Base-by-base conservation (phyloP, 2,113 vertebrate genomes). In the Meles meles region DNA sequence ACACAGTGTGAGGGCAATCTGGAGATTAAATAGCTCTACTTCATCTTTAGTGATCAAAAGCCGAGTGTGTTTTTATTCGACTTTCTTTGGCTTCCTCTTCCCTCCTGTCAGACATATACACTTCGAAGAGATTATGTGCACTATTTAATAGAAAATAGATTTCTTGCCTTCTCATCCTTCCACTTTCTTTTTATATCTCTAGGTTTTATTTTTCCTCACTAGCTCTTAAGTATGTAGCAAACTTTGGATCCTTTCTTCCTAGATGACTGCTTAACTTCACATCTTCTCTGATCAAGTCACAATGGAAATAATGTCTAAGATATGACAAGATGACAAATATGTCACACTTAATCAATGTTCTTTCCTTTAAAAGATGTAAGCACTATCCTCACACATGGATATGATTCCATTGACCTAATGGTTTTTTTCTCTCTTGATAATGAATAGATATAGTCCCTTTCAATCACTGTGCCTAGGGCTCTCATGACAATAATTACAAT, bases 111-210 rank as follows among this genome's bases (percentile, higher is more conserved):
- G 31, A 96, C 82, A 92, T 74, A 88, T 42, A 88, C 39, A 20
- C 90, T 94, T 97, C 88, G 96, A 96, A 94, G 57, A 96, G 96
- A 72, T 55, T 85, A 59, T 92, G 61, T 81, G 86, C 3, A 25
- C 42, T 91, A 47, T 72, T 77, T 97, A 97, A 94, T 39, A 96
- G 90, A 87, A 92, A 97, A 96, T 55, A 97, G 96, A 91, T 96
- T 96, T 92, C 57, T 61, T 84, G 71, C 59, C 92, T 84, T 65
- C 59, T 86, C 65, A n/a, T 74, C 84, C 77, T 88, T 90, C 52
- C 20, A 80, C 31, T 77, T 84, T 92, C 76, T 90, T 44, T 83
- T 93, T 97, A 37, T 85, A 82, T 44, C 23, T 80, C 44, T 77
- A 63, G 59, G 72, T 95, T 95, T 98, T 92, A 82, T 80, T 94